Evolutionary conservation across 2,113 vertebrate genomes (phyloP), one percentile per base, ranked within the genome.

Genomic region (Thunnus maccoyii): DNA sequence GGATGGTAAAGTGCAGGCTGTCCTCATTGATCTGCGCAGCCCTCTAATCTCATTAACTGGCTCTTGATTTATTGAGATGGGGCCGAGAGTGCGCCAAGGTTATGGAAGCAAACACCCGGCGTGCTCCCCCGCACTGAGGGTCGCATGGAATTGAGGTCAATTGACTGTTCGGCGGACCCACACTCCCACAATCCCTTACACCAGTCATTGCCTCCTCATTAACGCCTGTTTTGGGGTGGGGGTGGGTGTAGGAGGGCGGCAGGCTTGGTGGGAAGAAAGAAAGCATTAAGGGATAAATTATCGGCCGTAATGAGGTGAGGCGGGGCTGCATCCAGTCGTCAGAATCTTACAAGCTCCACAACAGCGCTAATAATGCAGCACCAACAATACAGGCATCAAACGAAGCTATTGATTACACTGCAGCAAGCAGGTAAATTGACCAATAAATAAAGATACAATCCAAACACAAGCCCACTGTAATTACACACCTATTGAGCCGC

Each of bases 41-140:
- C 80, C 88, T 93, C 90, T 94, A 94, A 94, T 93, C 92, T 93
- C 93, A 94, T 94, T 94, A 94, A 93, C 86, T 78, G 86, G 44
- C 82, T 84, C 88, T 89, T 91, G 92, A 93, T 93, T 94, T 92
- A 94, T 92, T 92, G 92, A 91, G 91, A 91, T 83, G 88, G 88
- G 78, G 77, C 80, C 81, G 78, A 41, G 76, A 70, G 87, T 76
- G 70, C 85, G 58, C 77, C 89, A 88, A 91, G 90, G 92, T 93
- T 92, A 91, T 67, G 83, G 85, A 92, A 88, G 82, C 86, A 88
- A 89, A 81, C 83, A 63, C 81, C 65, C 58, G 27, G 72, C 22
- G 44, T 27, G 27, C 55, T 74, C 75, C 80, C 67, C 75, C 27
- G 46, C 62, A 67, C 58, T 18, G 36, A 64, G 82, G 91, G 89